Conservation (phyloP, 1,140 invertebrate species). For the Drosophila pachea region DNA sequence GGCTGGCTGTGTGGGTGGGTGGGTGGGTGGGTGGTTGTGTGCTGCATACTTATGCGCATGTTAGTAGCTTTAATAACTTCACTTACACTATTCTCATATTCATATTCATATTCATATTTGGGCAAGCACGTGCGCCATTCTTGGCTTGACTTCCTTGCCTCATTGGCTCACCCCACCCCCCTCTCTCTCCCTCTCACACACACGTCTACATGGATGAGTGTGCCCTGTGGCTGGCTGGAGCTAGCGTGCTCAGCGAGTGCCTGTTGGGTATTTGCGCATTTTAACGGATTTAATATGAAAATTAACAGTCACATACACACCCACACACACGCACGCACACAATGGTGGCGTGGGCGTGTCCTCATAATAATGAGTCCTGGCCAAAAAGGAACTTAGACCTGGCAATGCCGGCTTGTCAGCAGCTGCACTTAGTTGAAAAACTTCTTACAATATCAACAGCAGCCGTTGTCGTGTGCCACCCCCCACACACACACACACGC, state of each 20-base stretch:
- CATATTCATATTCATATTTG: slow-evolving; percentile 50
- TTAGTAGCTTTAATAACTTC: slow-evolving; percentile 70
- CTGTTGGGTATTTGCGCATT: slow-evolving; percentile 75
- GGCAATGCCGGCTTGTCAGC: slow-evolving; percentile 35
- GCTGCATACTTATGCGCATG: slow-evolving; percentile 29
- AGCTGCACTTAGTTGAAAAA: slow-evolving; percentile 75
- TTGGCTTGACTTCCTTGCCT: slow-evolving; percentile 46
- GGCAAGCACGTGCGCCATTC: slow-evolving; percentile 32
- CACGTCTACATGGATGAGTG: slow-evolving; percentile 10
- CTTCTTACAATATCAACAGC: slow-evolving; percentile 68
- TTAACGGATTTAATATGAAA: slow-evolving; percentile 78
- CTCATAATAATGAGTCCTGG: slow-evolving; percentile 71
- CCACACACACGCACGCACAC: slow-evolving; percentile 15
- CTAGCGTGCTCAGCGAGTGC: slow-evolving; percentile 49
- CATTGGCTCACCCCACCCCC: no score
- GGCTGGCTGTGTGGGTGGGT: neutral
- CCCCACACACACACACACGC: neutral
- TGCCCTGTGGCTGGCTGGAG: slow-evolving; percentile 10
- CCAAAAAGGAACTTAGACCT: slow-evolving; percentile 18
- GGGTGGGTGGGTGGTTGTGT: slow-evolving; percentile 7
- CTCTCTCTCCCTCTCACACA: no score
- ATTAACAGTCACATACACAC: slow-evolving; percentile 63
- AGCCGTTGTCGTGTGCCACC: slow-evolving; percentile 13
- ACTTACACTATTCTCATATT: slow-evolving; percentile 68
- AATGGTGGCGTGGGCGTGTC: slow-evolving; percentile 41